phyloP scores from a whole-genome alignment of 2,797 vertebrate genomes.

The Labeo calbasu region DNA sequence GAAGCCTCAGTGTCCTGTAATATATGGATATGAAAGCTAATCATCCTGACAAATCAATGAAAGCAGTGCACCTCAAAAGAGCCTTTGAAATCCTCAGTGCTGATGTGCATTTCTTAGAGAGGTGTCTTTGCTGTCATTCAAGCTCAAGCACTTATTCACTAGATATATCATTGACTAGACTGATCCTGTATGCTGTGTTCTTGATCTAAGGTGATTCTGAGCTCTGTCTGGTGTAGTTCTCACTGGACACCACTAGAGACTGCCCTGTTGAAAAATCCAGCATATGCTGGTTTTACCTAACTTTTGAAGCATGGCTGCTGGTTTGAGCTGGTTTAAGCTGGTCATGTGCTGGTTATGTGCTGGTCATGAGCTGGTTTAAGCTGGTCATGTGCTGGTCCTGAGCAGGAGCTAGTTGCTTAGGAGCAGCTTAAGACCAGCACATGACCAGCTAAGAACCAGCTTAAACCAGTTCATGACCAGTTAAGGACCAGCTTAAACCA shows the following conservation, averaged over 20 bases:
- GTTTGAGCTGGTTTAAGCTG: too few species aligned
- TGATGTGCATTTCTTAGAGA: conserved; percentile 25
- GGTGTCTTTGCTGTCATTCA: conserved; percentile 16
- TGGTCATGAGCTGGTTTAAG: too few species aligned
- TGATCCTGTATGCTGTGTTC: neutral
- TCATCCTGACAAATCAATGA: conserved; percentile 39
- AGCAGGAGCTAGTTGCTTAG: too few species aligned
- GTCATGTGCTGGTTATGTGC: too few species aligned
- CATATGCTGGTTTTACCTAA: too few species aligned
- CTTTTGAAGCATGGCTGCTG: too few species aligned
- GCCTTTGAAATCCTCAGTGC: conserved; percentile 14
- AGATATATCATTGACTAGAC: neutral
- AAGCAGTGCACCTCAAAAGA: conserved; percentile 35
- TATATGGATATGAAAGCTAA: conserved; percentile 43
- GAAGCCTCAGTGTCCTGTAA: conserved; percentile 13
- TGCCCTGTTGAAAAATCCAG: neutral
- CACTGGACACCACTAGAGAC: conserved; percentile 37
- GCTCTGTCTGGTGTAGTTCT: neutral
- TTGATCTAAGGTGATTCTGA: conserved; percentile 1
- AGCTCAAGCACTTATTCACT: neutral
- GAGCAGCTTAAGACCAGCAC: too few species aligned
- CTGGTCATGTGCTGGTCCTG: too few species aligned
- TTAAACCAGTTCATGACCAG: too few species aligned
- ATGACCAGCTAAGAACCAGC: too few species aligned
- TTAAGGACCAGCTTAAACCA: too few species aligned